These are phyloP conservation scores for Piprites chloris DNA, from an alignment of 2,113 vertebrate species.

Conservation along the genomic window DNA sequence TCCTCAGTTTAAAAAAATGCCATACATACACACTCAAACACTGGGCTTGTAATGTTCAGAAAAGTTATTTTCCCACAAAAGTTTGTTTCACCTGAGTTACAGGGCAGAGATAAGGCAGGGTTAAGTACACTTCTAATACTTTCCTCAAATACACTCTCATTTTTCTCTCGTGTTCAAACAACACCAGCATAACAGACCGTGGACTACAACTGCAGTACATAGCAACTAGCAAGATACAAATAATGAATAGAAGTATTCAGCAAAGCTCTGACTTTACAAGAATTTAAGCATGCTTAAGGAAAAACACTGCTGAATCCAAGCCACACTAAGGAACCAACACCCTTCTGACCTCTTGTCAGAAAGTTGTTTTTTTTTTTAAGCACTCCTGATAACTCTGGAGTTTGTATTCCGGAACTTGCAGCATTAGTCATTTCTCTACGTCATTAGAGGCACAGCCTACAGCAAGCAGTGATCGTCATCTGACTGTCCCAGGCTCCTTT, in stretches of 20 bases:
- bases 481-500: background rate
- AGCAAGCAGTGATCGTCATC: background rate
- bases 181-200: background rate
- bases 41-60: background rate
- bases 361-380: background rate
- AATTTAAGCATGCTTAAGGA: background rate
- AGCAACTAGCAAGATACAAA: background rate
- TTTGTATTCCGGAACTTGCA: background rate
- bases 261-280: background rate
- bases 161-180: background rate
- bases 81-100: background rate
- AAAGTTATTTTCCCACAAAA: background rate
- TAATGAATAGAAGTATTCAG: background rate
- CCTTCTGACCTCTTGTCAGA: background rate
- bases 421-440: background rate
- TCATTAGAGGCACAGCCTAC: background rate
- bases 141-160: background rate
- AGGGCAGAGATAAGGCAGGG: background rate
- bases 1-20: background rate
- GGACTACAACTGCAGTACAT: background rate
- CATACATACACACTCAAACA: background rate
- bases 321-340: background rate
- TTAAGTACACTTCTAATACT: background rate
- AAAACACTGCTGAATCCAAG: background rate
- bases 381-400: background rate